Conservation (phyloP, 2,888 invertebrate species). For the Prionchulus punctatus region DNA sequence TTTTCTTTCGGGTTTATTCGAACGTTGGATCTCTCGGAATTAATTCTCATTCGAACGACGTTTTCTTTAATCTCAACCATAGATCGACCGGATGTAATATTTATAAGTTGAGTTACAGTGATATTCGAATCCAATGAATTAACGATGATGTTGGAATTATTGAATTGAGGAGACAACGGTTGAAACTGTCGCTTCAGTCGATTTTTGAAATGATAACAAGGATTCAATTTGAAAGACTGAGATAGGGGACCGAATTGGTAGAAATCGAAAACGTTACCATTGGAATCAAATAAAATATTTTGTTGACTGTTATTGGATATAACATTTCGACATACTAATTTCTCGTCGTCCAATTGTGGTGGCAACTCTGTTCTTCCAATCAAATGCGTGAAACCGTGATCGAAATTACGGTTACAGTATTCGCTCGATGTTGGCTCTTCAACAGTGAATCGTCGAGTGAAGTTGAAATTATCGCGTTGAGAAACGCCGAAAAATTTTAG, state of each 20-base stretch:
- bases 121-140: background rate
- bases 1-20: background rate
- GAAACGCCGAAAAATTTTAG: too few species aligned
- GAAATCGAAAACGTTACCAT: too few species aligned
- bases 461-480: too few species aligned
- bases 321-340: too few species aligned
- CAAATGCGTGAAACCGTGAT: too few species aligned
- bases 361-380: too few species aligned
- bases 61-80: background rate
- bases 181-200: background rate
- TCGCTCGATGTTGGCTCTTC: too few species aligned
- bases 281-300: too few species aligned
- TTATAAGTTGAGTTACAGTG: background rate
- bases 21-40: slow-evolving; percentile 1
- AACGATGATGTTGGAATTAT: background rate
- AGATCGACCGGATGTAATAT: background rate
- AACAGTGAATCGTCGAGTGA: too few species aligned
- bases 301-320: too few species aligned
- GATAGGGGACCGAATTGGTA: background rate
- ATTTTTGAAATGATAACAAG: background rate
- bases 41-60: background rate
- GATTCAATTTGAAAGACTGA: background rate
- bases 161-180: background rate
- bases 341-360: too few species aligned
- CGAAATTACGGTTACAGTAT: too few species aligned